Evolutionary conservation across 2,113 vertebrate genomes (phyloP), one percentile per base, ranked within the genome.

Genomic region (Meleagris gallopavo): DNA sequence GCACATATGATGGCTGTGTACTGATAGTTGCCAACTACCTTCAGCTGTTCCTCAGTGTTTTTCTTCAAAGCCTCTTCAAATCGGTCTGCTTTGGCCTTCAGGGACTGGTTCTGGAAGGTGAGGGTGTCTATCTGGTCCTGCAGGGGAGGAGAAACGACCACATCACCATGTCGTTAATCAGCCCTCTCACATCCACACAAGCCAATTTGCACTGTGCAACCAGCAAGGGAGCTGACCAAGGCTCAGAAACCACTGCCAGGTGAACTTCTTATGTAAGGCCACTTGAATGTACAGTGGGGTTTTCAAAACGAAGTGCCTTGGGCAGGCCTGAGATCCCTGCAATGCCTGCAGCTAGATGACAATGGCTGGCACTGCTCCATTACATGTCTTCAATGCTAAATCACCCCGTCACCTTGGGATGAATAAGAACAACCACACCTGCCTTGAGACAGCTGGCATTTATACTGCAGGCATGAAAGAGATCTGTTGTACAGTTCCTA

Each of bases 51-150:
- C 64, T 99, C 98, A 0, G 98, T 99, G 97, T 98, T 99, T 91
- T 97, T 98, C 95, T 98, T 98, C 88, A 99, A 97, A 27, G 99
- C 99, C 86, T 99, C 99, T 97, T 99, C 99, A 92, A 99, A 99
- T 27, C 99, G 98, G 45, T 98, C 98, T 54, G 99, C 99, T 88
- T 99, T 97, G 94, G 99, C 99, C 95, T 98, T 97, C 86, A 99
- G 98, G 95, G 98, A 98, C 18, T 98, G 98, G 82, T 99, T 99
- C 97, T 99, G 99, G 97, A 99, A 99, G 32, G 98, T 99, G 94
- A 99, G 98, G 1, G 98, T 99, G 98, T 99, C 99, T 95, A 99
- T 99, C 96, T 99, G 98, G 97, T 99, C 99, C 99, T 99, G 94
- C 9, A 89, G 58, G 62, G 8, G 66, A 94, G 4, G 36, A 84